These are phyloP conservation scores for Leucoraja erinaceus DNA, from an alignment of 2,113 vertebrate species.

Conservation along the genomic window DNA sequence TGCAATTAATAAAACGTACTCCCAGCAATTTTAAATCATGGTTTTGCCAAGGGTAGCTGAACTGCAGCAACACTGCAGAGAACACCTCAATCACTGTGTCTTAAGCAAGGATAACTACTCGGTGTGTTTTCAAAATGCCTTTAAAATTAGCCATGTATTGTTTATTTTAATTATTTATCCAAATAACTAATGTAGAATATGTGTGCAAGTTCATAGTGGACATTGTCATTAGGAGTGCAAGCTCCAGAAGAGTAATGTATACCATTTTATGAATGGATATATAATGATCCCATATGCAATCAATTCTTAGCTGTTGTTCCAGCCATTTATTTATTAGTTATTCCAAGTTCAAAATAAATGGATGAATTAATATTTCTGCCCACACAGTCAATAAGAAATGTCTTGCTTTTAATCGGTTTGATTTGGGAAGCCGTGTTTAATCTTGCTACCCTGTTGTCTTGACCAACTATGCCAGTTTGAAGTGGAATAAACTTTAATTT, in stretches of 20 bases:
- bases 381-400: neutral
- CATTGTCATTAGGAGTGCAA: neutral
- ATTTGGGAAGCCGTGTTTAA: neutral
- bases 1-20: neutral
- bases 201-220: neutral
- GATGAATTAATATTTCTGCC: neutral
- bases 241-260: neutral
- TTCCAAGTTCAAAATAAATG: neutral
- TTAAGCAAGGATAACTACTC: neutral
- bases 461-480: conserved; percentile 41
- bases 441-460: conserved; percentile 43
- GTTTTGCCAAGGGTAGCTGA: neutral
- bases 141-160: neutral
- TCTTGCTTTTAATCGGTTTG: neutral
- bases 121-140: neutral
- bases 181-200: neutral
- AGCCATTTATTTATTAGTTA: neutral
- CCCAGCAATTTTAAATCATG: neutral
- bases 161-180: neutral
- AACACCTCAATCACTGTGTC: too few relatives aligned
- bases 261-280: neutral
- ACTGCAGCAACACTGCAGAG: neutral
- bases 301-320: neutral
- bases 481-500: conserved; percentile 26
- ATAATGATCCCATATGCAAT: neutral